Evolutionary conservation across 2,113 vertebrate genomes (phyloP).

Genomic region (Ptilorrhoa leucosticta): DNA sequence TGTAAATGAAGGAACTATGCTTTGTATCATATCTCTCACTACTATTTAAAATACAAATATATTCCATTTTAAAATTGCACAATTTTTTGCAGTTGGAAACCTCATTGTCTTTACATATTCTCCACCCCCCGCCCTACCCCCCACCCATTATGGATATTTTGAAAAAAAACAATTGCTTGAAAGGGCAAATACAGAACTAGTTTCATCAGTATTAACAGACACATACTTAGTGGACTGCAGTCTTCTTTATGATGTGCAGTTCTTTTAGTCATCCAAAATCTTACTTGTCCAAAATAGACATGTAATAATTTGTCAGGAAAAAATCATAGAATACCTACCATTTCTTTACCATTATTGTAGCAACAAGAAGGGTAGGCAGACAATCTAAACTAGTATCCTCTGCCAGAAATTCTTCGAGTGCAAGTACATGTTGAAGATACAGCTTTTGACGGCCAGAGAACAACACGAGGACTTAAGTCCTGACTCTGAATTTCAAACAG

Average conservation of each 20-base stretch:
- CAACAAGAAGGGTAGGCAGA: background rate
- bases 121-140: too few relatives aligned
- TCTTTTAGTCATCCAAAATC: background rate
- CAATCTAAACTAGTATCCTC: background rate
- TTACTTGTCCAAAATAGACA: background rate
- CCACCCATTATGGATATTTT: background rate
- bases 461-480: background rate
- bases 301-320: background rate
- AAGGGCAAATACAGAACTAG: background rate
- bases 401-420: background rate
- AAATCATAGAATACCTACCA: background rate
- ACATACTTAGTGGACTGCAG: background rate
- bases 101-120: background rate
- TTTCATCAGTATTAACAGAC: background rate
- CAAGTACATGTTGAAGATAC: background rate
- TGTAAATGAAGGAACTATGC: background rate
- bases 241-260: background rate
- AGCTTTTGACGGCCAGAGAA: background rate
- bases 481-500: background rate
- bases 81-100: background rate
- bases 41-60: background rate
- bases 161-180: background rate
- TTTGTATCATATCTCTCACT: background rate
- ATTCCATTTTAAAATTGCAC: background rate
- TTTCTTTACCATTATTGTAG: background rate